Evolutionary conservation across 2,888 invertebrate genomes (phyloP).

Genomic region (Hermaeophaga mercurialis): DNA sequence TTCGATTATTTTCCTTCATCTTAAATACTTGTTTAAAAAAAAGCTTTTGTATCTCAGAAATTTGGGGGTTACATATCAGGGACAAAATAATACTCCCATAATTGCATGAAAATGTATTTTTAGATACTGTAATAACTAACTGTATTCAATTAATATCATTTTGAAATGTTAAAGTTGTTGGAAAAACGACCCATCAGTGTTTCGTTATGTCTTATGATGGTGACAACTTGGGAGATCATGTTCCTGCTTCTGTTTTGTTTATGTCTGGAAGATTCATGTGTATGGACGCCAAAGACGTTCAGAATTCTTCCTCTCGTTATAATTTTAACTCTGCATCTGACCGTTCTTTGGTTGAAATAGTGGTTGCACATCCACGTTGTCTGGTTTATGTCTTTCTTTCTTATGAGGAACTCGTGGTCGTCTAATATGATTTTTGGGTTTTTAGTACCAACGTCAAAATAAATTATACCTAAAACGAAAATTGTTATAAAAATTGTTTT

Average conservation of each 20-base stretch:
- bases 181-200: too few relatives aligned
- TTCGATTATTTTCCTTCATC: slow-evolving; percentile 42
- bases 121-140: too few relatives aligned
- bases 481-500: too few relatives aligned
- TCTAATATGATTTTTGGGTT: slow-evolving; percentile 46
- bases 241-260: slow-evolving; percentile 37
- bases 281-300: slow-evolving; percentile 36
- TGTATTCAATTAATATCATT: too few relatives aligned
- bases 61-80: too few relatives aligned
- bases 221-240: slow-evolving; percentile 39
- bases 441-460: slow-evolving; percentile 44
- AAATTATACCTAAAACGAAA: slow-evolving; percentile 40
- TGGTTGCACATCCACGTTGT: slow-evolving; percentile 44
- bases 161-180: too few relatives aligned
- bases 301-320: slow-evolving; percentile 41
- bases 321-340: slow-evolving; percentile 42
- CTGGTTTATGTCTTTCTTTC: slow-evolving; percentile 37
- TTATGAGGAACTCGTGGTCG: slow-evolving; percentile 38
- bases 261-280: slow-evolving; percentile 33
- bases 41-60: too few relatives aligned
- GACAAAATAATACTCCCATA: too few relatives aligned
- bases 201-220: slow-evolving; percentile 32
- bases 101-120: too few relatives aligned
- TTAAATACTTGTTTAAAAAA: too few relatives aligned
- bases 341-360: slow-evolving; percentile 41